Percentiles rank a stretch among this genome's conserved stretches.
These are phyloP conservation scores for Antigone vipio DNA, from an alignment of 2,113 vertebrate genomes.

Conservation along the genomic window DNA sequence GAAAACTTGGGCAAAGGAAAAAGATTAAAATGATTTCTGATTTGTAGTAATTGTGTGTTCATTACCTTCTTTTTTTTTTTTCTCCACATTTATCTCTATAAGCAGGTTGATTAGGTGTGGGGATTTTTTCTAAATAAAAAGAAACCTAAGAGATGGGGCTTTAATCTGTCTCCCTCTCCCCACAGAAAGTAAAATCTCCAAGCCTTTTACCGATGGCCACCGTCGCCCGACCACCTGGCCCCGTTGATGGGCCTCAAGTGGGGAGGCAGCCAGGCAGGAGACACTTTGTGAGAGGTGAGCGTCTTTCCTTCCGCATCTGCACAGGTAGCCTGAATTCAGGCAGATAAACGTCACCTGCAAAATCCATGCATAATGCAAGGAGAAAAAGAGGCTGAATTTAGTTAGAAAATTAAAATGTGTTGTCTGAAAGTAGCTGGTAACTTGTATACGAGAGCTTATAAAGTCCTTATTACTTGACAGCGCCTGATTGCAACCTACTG, in stretches of 20 bases:
- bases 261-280: neutral
- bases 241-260: accelerated
- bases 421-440: neutral
- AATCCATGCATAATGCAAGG: neutral
- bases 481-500: neutral
- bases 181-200: neutral
- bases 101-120: neutral
- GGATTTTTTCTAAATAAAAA: neutral
- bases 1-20: neutral
- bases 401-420: neutral
- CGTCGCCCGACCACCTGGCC: accelerated
- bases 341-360: neutral
- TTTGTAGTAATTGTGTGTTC: neutral
- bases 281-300: neutral
- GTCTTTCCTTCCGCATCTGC: neutral
- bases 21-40: neutral
- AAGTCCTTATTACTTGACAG: neutral
- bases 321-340: neutral
- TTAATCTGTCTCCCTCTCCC: neutral
- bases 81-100: neutral
- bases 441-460: neutral
- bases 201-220: accelerated
- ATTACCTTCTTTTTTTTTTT: neutral
- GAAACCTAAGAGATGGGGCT: neutral
- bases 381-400: neutral